Conservation (phyloP, 2,888 invertebrate species). For the Hypena proboscidalis region DNA sequence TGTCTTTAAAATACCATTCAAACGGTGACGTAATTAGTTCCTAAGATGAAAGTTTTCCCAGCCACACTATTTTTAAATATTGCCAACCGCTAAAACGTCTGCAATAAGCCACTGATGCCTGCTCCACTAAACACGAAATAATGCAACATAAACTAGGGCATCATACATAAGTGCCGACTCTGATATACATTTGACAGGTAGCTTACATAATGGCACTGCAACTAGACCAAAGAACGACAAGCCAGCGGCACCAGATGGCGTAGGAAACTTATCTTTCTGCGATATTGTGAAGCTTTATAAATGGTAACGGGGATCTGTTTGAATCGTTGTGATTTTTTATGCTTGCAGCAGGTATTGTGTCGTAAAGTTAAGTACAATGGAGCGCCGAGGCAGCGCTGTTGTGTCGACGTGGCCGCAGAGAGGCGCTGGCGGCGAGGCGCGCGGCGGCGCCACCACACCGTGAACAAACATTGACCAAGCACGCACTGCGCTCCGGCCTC, state of each 20-base stretch:
- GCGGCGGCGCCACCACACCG: constrained; percentile 65
- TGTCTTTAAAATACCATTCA: too few relatives aligned
- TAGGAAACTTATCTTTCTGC: constrained; percentile 17
- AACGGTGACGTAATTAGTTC: too few relatives aligned
- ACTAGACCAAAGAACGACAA: constrained; percentile 30
- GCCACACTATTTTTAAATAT: too few relatives aligned
- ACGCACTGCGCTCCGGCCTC: constrained; percentile 66
- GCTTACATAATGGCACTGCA: constrained; percentile 41
- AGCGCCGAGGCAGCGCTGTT: constrained; percentile 46
- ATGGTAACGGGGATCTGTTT: constrained; percentile 37
- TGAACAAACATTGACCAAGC: constrained; percentile 80
- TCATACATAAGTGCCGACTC: constrained; percentile 5
- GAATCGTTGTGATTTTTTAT: constrained; percentile 39
- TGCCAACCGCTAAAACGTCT: neutral
- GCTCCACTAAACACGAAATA: constrained; percentile 6
- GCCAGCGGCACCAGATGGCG: constrained; percentile 44
- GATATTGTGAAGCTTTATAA: constrained; percentile 23
- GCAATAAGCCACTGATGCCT: neutral
- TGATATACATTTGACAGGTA: constrained; percentile 14
- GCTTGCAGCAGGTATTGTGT: constrained; percentile 47
- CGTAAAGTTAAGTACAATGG: constrained; percentile 53
- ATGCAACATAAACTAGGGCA: constrained; percentile 11
- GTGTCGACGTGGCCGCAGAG: constrained; percentile 60
- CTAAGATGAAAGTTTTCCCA: too few relatives aligned
- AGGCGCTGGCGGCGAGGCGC: constrained; percentile 61